Evolutionary conservation across 2,797 vertebrate species (phyloP), one percentile per base, ranked within the genome.

Genomic region (Macrochelys suwanniensis): DNA sequence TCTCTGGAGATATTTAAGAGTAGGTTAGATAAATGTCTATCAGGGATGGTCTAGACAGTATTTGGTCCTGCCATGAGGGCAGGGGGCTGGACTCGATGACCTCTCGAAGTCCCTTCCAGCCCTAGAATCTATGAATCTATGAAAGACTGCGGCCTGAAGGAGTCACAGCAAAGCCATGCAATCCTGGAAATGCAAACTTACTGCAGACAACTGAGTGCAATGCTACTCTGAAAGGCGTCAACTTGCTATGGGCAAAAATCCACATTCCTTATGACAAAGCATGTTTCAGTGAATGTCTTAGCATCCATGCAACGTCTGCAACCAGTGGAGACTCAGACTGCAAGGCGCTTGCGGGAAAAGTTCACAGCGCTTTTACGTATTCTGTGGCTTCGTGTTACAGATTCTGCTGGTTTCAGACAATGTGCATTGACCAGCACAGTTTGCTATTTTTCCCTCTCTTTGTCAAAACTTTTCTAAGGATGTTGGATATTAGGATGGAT

Each of bases 171-270:
- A 91, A 82, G 17, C 47, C 84, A 87, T 76, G 82, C 0, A 25
- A 17, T 5, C 85, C 7, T 3, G 57, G 57, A 95, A 86, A 65
- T 9, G 1, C 26, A 84, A 78, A 51, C 65, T 84, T 74, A 79
- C 76, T 51, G 57, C 45, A 61, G 28, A 91, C 86, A 91, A 87
- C 7, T 12, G 0, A 74, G 92, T 78, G 68, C 83, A 85, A n/a
- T 82, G 87, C 68, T 95, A 89, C 28, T 23, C 68, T 8, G 23
- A 92, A 61, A 90, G 87, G 79, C 28, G 81, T 49, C 84, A 84
- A 28, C 76, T 87, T 79, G 61, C 83, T 82, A 26, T 25, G 50
- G 56, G 51, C 81, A 93, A 80, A 94, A 94, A 54, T 10, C 8
- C 45, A 49, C 76, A 81, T 84, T 89, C 93, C 59, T 47, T 80